phyloP scores from a whole-genome alignment of 2,113 vertebrate genomes.

The Oreocharis arfaki region DNA sequence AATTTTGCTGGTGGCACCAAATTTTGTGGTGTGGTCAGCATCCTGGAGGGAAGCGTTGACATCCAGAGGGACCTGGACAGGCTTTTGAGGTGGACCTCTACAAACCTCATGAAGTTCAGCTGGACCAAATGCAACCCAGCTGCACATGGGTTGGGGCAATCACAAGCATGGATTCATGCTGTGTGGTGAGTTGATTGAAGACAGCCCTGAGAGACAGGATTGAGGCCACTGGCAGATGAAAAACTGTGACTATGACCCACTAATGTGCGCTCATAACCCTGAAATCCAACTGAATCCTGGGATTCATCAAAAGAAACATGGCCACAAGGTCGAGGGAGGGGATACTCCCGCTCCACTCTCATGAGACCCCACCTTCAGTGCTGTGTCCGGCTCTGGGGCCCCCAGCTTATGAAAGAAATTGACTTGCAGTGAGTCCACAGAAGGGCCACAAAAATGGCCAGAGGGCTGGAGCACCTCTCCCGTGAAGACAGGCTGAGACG shows the following conservation, averaged over 20 bases:
- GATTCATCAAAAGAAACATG: background rate
- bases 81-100: background rate
- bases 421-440: background rate
- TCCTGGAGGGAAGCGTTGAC: background rate
- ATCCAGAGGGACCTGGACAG: background rate
- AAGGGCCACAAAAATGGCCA: background rate
- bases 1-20: background rate
- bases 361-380: background rate
- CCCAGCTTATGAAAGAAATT: rapidly evolving
- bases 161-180: background rate
- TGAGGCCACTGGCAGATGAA: background rate
- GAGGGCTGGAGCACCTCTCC: background rate
- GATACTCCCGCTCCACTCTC: background rate
- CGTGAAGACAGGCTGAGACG: too few species aligned
- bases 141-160: background rate
- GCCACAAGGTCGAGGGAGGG: rapidly evolving
- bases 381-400: background rate
- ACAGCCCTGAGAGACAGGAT: background rate
- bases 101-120: background rate
- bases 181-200: background rate
- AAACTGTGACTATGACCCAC: background rate
- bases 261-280: background rate
- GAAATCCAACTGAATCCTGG: background rate
- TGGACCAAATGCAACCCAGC: background rate
- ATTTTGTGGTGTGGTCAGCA: background rate